Base-by-base conservation (phyloP, 2,113 vertebrate genomes). In the Protobothrops mucrosquamatus region DNA sequence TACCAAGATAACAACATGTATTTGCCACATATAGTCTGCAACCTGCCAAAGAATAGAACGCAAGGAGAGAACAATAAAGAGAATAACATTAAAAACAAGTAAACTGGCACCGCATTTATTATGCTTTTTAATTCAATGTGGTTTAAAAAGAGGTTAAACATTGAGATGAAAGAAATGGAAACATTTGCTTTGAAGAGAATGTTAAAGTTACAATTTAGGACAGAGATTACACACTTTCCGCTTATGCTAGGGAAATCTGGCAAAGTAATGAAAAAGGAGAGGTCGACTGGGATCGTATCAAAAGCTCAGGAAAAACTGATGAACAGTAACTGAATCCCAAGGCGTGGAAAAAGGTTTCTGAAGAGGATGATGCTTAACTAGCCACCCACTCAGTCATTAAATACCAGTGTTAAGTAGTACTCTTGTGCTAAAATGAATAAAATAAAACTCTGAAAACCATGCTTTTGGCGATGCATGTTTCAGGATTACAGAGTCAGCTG, bases 371-470 rank as follows among this genome's bases (percentile, higher is more conserved):
- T 85, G 87, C 64, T 92, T 59, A 85, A 74, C 69, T 81, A 57
- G 88, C 92, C 87, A 85, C 88, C 54, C 69, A 85, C 64, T 57
- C 54, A 92, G 86, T 54, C 20, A 88, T 92, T 88, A 88, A 92
- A 92, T 89, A 24, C 87, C 48, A 43, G 24, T 10, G 39, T 85
- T 92, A 26, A 51, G 46, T 89, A 18, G 24, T 92, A 87, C 39
- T 34, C 89, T 48, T 85, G 52, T 54, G 46, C 64, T 51, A 51
- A 85, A 43, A 57, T 3, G 39, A 26, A 6, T n/a, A 56, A 81
- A 85, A 92, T 57, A 51, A 74, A 88, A 69, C 24, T 64, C 57
- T 92, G 86, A 92, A 92, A 92, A 51, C 3, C 54, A 56, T 87
- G 85, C 14, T 20, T 56, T 34, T 34, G 34, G 9, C n/a, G 26